Base-by-base conservation (phyloP, 1,140 invertebrate genomes). In the Harpegnathos saltator region DNA sequence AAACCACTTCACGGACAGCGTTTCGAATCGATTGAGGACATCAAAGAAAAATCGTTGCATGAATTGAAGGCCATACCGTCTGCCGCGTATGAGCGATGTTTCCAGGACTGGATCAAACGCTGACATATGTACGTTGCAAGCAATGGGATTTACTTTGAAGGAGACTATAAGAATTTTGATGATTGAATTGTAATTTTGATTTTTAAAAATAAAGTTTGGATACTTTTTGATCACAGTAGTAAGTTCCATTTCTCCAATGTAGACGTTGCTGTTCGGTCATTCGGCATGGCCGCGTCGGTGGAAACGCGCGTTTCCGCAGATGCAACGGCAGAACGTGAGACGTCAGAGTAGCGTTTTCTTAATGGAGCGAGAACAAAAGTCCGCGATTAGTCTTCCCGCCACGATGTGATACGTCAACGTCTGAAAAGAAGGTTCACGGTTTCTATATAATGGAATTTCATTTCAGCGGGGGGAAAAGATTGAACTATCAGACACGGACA, bases 381-480 rank as follows among this genome's bases (percentile, higher is more conserved):
- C 15, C 29, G 26, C 26, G 14, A n/a, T 54, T 54, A 77, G 14
- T 29, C 19, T 75, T 63, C 63, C 15, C 50, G 17, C 12, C 54
- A 9, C 48, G 11, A 54, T n/a, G 33, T 5, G 61, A 24, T 38
- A 65, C 33, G 52, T 54, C 50, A 54, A 66, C 26, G 62, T 56
- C 50, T 15, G 61, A 66, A 33, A 77, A 66, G 62, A 66, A 77
- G 15, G 22, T 33, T 66, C 54, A 77, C 29, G 44, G 54, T 66
- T 33, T 54, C 48, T 24, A 33, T 24, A 33, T 65, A 65, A 77
- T 65, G 54, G 59, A 19, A 33, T 52, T 12, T n/a, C n/a, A 15
- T 66, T 77, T 33, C 15, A 24, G 74, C 11, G 29, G 44, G 12
- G n/a, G 19, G 15, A 22, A 77, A 66, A 66, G 61, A 77, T 66